Evolutionary conservation across 2,113 vertebrate species (phyloP), one percentile per base, ranked within the genome.

Genomic region (Eptesicus fuscus): DNA sequence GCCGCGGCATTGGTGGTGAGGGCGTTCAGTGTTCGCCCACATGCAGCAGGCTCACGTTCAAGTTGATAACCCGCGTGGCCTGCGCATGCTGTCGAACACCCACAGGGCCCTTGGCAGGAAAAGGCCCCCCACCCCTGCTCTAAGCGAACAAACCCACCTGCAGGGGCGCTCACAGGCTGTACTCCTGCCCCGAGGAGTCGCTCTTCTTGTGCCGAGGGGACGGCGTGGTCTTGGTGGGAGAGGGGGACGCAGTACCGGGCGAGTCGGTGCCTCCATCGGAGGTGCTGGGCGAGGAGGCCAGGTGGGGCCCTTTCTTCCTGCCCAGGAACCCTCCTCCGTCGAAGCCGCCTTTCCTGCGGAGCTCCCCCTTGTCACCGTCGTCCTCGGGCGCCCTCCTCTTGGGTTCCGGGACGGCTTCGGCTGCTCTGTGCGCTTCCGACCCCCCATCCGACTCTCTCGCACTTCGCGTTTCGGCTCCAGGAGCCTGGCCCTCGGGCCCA

Each of bases 181-280:
- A 99, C 96, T 99, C 99, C 83, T 99, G 99, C 85, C 98, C 98
- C 8, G 98, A 98, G 7, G 97, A 97, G 53, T 99, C 99, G 0
- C 98, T 97, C 95, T 99, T 99, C 94, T 98, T 99, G 94, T 99
- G 99, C 30, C 99, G 98, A 1, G 99, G 99, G 2, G 99, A 99
- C 6, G 99, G 99, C 69, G 98, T 98, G 51, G 98, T 98, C 98
- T 99, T 99, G 0, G 99, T 99, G 23, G 99, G 99, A 0, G 99
- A 99, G 0, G 99, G 99, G 32, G 99, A 99, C 6, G 99, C 99
- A 0, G 98, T 98, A 63, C 99, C 97, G 8, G 99, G 99, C 0
- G 99, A 98, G 95, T 99, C 99, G 9, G 99, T 98, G 49, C 99
- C 99, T 16, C 98, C 98, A 35, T 99, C 99, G 0, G 98, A 98